Base-by-base conservation (phyloP, 2,113 vertebrate genomes). In the Arvicanthis niloticus region DNA sequence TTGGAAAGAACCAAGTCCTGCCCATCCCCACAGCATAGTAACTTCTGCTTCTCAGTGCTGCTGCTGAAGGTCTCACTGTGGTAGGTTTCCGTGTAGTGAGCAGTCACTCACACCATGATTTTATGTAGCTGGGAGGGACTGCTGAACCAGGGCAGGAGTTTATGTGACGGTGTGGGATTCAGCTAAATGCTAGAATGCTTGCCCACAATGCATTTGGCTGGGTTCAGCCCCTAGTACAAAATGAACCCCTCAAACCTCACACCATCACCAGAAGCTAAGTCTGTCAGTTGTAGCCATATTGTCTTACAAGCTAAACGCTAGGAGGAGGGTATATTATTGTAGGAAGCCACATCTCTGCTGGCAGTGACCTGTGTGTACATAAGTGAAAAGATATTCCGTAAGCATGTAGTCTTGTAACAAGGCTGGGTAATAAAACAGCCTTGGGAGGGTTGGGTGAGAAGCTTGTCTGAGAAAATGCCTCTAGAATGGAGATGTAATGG, bases 1-100 rank as follows among this genome's bases (percentile, higher is more conserved):
- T 97, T 95, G 98, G 97, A 97, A 97, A 97, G 95, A 97, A 98
- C 96, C 94, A 94, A 48, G 31, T 78, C 21, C 58, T 97, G 91
- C 84, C 51, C 22, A 26, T 81, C 91, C 91, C 96, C 87, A 84
- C 78, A 73, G 94, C 60, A 91, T 72, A 92, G 17, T 93, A 73
- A 94, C 96, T 96, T 97, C 95, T 98, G 88, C 95, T 98, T 95
- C 56, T 91, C 8, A 1, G 17, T 60, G 26, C n/a, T 51, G 26
- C n/a, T 51, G 60, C 42, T 34, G 13, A 37, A 95, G 80, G 60
- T 31, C 68, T 93, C 56, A 19, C 24, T 58, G 65, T 24, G 42
- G 89, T 68, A 67, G 72, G 22, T 90, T 48, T 67, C 89, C 48
- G 1, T 2, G 16, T 17, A 51, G 48, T 53, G 56, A 75, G 42